Conservation (phyloP, 2,797 vertebrate genomes). For the Acanthopagrus latus region DNA sequence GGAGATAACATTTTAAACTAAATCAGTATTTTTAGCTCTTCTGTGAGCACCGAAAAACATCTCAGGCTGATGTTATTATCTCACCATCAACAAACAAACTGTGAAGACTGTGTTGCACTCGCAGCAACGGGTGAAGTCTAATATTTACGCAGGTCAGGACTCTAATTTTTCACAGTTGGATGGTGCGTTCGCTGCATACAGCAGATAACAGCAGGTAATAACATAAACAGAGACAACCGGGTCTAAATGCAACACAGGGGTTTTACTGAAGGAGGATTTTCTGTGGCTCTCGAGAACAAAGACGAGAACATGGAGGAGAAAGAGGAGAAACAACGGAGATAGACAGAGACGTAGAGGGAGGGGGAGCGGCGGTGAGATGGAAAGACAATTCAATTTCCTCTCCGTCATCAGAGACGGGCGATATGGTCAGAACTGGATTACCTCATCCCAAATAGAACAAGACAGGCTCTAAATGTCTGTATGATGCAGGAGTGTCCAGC, state of each 20-base stretch:
- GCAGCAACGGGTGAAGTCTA: neutral
- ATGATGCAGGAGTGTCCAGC: slow-evolving; percentile 2
- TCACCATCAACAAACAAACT: neutral
- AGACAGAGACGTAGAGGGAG: neutral
- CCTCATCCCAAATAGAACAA: slow-evolving; percentile 37
- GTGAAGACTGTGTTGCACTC: neutral
- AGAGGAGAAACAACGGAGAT: neutral
- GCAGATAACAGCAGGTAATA: neutral
- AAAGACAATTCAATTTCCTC: slow-evolving; percentile 67
- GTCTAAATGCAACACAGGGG: neutral
- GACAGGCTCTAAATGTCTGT: slow-evolving; percentile 17
- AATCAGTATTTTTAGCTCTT: neutral
- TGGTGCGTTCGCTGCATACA: neutral
- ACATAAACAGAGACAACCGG: slow-evolving; percentile 1
- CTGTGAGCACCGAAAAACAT: neutral
- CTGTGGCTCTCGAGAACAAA: neutral
- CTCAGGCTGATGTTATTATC: neutral
- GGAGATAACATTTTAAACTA: neutral
- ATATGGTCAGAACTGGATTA: slow-evolving; percentile 63
- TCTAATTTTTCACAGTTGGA: neutral
- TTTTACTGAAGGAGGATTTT: slow-evolving; percentile 3
- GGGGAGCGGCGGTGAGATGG: slow-evolving; percentile 22
- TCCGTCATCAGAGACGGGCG: slow-evolving; percentile 48
- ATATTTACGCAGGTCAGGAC: neutral
- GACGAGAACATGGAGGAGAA: slow-evolving; percentile 1